Base-by-base conservation (phyloP, 2,888 invertebrate genomes). In the Drosophila glabriapex region DNA sequence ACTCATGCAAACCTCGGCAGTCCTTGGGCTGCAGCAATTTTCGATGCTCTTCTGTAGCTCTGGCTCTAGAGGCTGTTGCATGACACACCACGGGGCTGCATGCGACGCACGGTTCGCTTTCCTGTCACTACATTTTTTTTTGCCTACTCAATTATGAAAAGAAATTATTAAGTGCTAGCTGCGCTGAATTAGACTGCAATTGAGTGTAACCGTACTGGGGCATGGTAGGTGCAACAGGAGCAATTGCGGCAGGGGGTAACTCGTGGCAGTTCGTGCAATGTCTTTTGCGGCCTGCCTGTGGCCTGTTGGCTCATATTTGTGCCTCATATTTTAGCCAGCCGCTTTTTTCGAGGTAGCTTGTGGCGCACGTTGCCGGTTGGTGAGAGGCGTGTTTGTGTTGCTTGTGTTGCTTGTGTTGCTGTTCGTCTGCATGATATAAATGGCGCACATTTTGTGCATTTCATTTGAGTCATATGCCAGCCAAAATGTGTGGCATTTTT, bases 151-250 rank as follows among this genome's bases (percentile, higher is more conserved):
- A 86, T 91, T 91, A 90, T 89, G 83, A 91, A 81, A 81, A 76
- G 79, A 87, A 91, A 90, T 90, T 91, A 91, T 91, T 83, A 85
- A 87, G 90, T 91, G 91, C 74, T 76, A 80, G 89, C 80, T 80
- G 80, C 87, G 91, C 90, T 91, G 87, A 91, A 91, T 91, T 90
- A 89, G 87, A 78, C 77, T 80, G 87, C 87, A 91, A 91, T 91
- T 91, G 87, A 82, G 82, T 91, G 90, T 88, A 68, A 75, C 83
- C 73, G 58, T 53, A 66, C 62, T 49, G 37, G 25, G 60, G 61
- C 39, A 29, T n/a, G 19, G 55, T 31, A 9, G 14, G 19, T 58
- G 63, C 22, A 46, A 35, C 33, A 60, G 60, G 37, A 37, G n/a
- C 22, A 31, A 53, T 58, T 4, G 63, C 2, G 25, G 22, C n/a